Evolutionary conservation across 2,888 invertebrate genomes (phyloP), one percentile per base, ranked within the genome.

Genomic region (Aradus depressus): DNA sequence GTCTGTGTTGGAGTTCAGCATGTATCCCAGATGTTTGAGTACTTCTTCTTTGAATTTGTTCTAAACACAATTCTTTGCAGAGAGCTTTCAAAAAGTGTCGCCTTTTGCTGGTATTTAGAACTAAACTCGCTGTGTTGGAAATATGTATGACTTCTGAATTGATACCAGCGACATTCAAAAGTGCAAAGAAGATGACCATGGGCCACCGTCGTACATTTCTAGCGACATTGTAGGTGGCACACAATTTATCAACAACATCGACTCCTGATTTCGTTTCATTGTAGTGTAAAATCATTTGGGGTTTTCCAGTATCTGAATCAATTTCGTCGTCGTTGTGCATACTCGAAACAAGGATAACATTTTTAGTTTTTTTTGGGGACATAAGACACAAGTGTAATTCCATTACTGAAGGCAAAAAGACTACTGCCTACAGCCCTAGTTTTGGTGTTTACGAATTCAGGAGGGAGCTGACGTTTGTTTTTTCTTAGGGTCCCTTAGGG

Each of bases 191-290:
- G 34, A 52, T 34, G 14, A 52, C 54, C 41, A 61, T 42, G 21
- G 60, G 59, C 61, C 60, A 62, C 49, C 59, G 42, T 54, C 54
- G 55, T 16, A 58, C 58, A 47, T 47, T 59, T 54, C 61, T 51
- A 2, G 55, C 41, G 18, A 58, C 50, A 47, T 54, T 56, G 53
- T 59, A 61, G 12, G 51, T 54, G 35, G 52, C 54, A 47, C 60
- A 61, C 55, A 58, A 59, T 53, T 60, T 39, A 42, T 62, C 60
- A 18, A 60, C 58, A 44, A 51, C 51, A 51, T 62, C 60, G 23
- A 62, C 60, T 25, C 58, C 61, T 38, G 55, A 56, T 53, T 61
- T 62, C 21, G 59, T 59, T 38, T 35, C 48, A 50, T 62, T 61
- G 48, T 61, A 62, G 50, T 59, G 54, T 12, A 56, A 39, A 16